Conservation (phyloP, 2,797 vertebrate species). For the Discoglossus pictus region DNA sequence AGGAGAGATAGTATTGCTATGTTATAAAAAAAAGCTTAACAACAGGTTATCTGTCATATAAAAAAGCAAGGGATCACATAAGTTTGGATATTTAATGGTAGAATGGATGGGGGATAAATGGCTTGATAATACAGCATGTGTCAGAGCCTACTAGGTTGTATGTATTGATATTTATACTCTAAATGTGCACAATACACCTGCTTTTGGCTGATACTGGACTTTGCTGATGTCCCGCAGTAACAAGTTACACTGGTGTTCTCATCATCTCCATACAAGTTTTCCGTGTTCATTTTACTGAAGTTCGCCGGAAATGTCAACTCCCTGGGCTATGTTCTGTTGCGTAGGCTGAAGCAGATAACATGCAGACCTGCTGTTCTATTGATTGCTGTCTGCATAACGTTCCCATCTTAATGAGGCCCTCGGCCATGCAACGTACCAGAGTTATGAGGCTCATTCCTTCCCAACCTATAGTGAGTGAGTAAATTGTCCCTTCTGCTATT, state of each 20-base stretch:
- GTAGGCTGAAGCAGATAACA: constrained; percentile 32
- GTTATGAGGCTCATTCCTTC: constrained; percentile 31
- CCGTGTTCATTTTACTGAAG: constrained; percentile 34
- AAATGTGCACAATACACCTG: too few relatives aligned
- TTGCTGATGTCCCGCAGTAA: neutral
- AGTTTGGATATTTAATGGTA: too few relatives aligned
- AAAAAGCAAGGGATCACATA: too few relatives aligned
- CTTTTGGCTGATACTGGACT: too few relatives aligned
- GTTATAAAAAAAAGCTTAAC: too few relatives aligned
- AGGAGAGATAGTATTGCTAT: too few relatives aligned
- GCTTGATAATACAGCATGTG: too few relatives aligned
- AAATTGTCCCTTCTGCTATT: constrained; percentile 42
- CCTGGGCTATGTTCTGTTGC: constrained; percentile 39
- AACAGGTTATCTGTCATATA: too few relatives aligned
- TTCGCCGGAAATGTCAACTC: constrained; percentile 48
- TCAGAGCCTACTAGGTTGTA: too few relatives aligned
- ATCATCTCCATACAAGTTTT: constrained; percentile 22
- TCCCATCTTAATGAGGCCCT: constrained; percentile 42
- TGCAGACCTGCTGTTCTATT: constrained; percentile 47
- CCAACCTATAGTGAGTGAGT: constrained; percentile 16
- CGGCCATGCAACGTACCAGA: constrained; percentile 34
- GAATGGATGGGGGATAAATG: too few relatives aligned
- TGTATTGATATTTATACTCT: too few relatives aligned
- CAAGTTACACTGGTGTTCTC: constrained; percentile 1
- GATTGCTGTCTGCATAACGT: constrained; percentile 42